Evolutionary conservation across 1,140 invertebrate species (phyloP).

Genomic region (Helicoverpa armigera): DNA sequence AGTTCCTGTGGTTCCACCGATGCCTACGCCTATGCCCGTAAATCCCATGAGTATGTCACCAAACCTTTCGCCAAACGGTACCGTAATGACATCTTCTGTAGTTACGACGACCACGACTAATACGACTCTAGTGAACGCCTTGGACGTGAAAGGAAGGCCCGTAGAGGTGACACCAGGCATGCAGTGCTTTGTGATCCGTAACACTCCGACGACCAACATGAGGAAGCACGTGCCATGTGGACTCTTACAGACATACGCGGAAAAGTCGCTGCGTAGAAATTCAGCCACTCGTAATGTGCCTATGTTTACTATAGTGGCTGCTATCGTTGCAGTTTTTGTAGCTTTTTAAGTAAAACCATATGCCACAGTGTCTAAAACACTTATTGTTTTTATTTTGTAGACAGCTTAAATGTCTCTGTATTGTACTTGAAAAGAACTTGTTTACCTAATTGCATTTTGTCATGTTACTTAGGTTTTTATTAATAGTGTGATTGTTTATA

Average conservation of each 20-base stretch:
- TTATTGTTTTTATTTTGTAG: not conserved
- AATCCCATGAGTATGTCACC: slow-evolving; percentile 62
- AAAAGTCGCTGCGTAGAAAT: slow-evolving; percentile 74
- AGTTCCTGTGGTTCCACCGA: not conserved
- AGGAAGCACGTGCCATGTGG: slow-evolving; percentile 73
- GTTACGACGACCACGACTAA: slow-evolving; percentile 75
- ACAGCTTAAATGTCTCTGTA: not conserved
- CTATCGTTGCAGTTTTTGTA: slow-evolving; percentile 58
- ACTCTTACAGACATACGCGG: slow-evolving; percentile 75
- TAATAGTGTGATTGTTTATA: slow-evolving; percentile 1
- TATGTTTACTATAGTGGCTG: slow-evolving; percentile 66
- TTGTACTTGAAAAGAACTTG: slow-evolving; percentile 6
- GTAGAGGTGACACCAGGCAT: slow-evolving; percentile 78
- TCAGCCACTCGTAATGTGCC: slow-evolving; percentile 68
- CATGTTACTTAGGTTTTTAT: not conserved
- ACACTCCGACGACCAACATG: slow-evolving; percentile 69
- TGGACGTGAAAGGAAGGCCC: slow-evolving; percentile 78
- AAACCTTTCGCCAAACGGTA: slow-evolving; percentile 16
- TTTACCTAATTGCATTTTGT: slow-evolving; percentile 28
- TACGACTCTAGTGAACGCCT: slow-evolving; percentile 73
- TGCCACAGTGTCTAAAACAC: not conserved
- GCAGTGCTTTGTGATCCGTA: slow-evolving; percentile 78
- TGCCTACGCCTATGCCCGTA: not conserved
- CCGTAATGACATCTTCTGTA: slow-evolving; percentile 64
- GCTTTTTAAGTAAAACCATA: slow-evolving; percentile 47